These are phyloP conservation scores for Linepithema humile DNA, from an alignment of 1,140 invertebrate genomes.

Conservation along the genomic window DNA sequence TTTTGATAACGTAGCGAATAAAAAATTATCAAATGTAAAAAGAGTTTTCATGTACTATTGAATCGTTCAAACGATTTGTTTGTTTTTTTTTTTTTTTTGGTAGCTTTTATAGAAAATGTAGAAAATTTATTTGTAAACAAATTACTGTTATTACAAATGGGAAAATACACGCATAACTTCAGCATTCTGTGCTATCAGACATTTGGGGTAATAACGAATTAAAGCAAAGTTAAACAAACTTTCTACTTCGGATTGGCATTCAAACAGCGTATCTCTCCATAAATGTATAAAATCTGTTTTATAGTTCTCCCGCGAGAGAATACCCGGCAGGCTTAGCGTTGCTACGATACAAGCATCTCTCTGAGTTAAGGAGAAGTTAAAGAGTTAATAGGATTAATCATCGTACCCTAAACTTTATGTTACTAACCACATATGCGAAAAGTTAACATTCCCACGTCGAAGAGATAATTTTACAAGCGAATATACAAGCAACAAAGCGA, in stretches of 20 bases:
- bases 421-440: not conserved
- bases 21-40: too few relatives aligned
- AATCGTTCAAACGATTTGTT: too few relatives aligned
- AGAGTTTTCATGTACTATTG: too few relatives aligned
- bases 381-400: slow-evolving; percentile 4
- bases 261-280: not conserved
- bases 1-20: too few relatives aligned
- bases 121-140: too few relatives aligned
- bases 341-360: not conserved
- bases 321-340: not conserved
- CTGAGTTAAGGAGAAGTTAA: not conserved
- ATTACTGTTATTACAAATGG: not conserved
- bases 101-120: too few relatives aligned
- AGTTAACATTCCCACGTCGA: not conserved
- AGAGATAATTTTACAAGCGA: not conserved
- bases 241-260: not conserved
- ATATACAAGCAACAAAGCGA: not conserved
- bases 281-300: not conserved
- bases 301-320: not conserved
- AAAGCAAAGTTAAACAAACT: not conserved
- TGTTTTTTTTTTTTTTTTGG: too few relatives aligned
- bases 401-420: not conserved
- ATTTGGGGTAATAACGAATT: not conserved
- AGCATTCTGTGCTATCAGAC: not conserved
- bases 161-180: not conserved